A percentile compares a stretch with the other conserved stretches of the same genome.
phyloP scores from a whole-genome alignment of 2,888 invertebrate genomes.

The Drosophila picticornis region DNA sequence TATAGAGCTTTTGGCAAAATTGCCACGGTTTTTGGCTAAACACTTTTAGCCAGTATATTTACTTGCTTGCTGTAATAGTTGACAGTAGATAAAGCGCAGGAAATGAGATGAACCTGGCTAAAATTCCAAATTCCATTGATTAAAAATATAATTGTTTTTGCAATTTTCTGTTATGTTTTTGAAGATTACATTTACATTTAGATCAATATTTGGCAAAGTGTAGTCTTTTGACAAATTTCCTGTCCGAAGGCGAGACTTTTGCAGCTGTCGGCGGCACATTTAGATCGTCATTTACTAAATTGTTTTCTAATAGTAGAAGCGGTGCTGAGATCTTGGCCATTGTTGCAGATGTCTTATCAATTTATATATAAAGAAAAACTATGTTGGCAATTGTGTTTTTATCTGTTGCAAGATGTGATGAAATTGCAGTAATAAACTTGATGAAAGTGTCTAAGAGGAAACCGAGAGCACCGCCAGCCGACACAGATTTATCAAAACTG shows the following conservation, averaged over 20 bases:
- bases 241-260: constrained; percentile 44
- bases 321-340: constrained; percentile 24
- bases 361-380: constrained; percentile 6
- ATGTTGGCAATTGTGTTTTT: constrained; percentile 42
- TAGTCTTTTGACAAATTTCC: constrained; percentile 63
- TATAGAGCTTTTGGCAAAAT: neutral
- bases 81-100: neutral
- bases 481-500: constrained; percentile 72
- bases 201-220: neutral
- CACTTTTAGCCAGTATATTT: neutral
- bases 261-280: constrained; percentile 50
- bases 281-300: constrained; percentile 66
- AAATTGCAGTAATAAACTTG: constrained; percentile 76
- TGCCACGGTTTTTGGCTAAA: constrained; percentile 9
- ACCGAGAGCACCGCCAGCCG: constrained; percentile 15
- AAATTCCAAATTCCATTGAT: neutral
- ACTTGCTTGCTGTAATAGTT: neutral
- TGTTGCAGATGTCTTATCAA: constrained; percentile 41
- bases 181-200: neutral
- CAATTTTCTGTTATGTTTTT: neutral
- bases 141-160: neutral
- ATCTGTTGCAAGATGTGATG: constrained; percentile 57
- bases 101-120: neutral
- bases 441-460: constrained; percentile 67
- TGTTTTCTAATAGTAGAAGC: constrained; percentile 65